phyloP scores from a whole-genome alignment of 2,888 invertebrate species.

The Heliconius hortense region DNA sequence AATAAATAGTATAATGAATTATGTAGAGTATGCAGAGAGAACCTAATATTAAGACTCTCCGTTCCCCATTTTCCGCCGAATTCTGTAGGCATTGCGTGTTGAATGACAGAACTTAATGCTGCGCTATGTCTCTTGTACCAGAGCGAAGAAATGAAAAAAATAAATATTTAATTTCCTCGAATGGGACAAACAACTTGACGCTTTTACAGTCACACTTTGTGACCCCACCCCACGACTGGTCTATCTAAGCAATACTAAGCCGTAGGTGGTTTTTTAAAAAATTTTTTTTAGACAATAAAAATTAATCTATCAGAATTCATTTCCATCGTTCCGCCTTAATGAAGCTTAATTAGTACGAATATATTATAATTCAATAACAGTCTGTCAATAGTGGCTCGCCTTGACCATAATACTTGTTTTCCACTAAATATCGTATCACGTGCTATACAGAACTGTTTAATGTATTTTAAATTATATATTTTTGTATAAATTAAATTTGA shows the following conservation, averaged over 20 bases:
- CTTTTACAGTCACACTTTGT: too few species aligned
- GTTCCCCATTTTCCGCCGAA: background rate
- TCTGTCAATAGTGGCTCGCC: constrained; percentile 38
- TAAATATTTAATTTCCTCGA: too few species aligned
- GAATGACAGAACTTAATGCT: background rate
- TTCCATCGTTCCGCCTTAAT: constrained; percentile 32
- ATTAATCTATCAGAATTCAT: constrained; percentile 14
- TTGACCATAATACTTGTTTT: constrained; percentile 38
- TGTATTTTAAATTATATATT: background rate
- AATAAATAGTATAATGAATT: too few species aligned
- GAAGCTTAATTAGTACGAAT: constrained; percentile 36
- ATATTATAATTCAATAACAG: constrained; percentile 39
- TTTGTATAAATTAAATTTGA: background rate
- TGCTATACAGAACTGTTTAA: background rate
- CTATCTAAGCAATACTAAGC: too few species aligned
- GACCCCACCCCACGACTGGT: too few species aligned
- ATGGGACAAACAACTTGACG: background rate
- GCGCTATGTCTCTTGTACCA: too few species aligned
- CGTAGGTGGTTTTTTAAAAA: background rate
- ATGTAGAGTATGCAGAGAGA: too few species aligned
- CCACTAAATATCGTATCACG: constrained; percentile 18
- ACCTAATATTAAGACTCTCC: background rate
- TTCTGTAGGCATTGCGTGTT: background rate
- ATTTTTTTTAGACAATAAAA: too few species aligned
- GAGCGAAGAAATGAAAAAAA: too few species aligned